Base-by-base conservation (phyloP, 2,888 invertebrate species). In the Philereme vetulata region DNA sequence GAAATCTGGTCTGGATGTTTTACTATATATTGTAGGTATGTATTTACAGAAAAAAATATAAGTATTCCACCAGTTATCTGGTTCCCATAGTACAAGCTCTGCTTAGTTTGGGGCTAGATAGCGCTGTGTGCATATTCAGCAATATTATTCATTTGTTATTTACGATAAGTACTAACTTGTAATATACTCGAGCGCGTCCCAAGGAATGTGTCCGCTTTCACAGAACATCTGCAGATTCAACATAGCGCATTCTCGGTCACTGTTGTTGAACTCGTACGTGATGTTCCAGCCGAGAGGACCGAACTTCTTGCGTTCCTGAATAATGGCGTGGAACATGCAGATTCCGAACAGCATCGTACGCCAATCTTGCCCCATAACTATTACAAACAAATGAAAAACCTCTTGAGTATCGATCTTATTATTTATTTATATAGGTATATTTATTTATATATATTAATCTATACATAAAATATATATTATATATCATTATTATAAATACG, bases 241-340 rank as follows among this genome's bases (percentile, higher is more conserved):
- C 68, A 97, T 93, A 2, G 97, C 97, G 80, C 98, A 98, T 70
- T 97, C 96, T 43, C 98, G 94, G 83, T 98, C 98, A 72, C 96
- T 97, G 78, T 98, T 97, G 81, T 96, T 98, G 82, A 98, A 98
- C 78, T 98, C 98, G 77, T 98, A 98, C 0, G 95, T 93, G 62
- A 98, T 98, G 82, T 98, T 98, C 98, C 98, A 98, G 0, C 98
- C 98, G 1, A 94, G 82, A 0, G 98, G 96, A 0, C 98, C 98
- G 81, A 98, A 98, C 80, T 98, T 98, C 70, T 97, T 95, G 46
- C 98, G 93, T 81, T 98, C 98, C 81, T 98, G 96, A n/a, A 98
- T 95, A 34, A 98, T 94, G 0, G 97, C 98, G 85, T 98, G 98
- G 83, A 98, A 98, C 93, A 98, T 97, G 80, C 98, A 97, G 46